Evolutionary conservation across 35 echinoderm and acorn worm genomes (phyloP), one percentile per base, ranked within the genome.

Genomic region (Holothuria glaberrima): DNA sequence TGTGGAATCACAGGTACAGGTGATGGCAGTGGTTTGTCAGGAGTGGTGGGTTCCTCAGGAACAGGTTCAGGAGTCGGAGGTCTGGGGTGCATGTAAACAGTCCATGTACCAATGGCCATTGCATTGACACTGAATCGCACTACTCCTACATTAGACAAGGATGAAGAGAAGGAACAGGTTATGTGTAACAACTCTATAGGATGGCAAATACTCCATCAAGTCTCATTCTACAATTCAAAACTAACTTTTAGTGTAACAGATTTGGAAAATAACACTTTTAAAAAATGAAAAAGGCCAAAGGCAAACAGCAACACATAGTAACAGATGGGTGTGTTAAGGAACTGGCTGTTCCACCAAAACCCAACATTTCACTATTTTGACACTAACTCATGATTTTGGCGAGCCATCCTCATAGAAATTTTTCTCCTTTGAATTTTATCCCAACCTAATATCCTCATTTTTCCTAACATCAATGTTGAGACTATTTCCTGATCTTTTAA

Each of bases 21-120:
- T 31, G 80, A 56, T 18, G 80, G 80, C 26, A 54, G 54, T 31
- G 80, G 80, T 18, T 48, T 58, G 12, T 89, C 64, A 24, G 68
- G 87, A 35, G 44, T 84, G 0, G 65, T 34, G 21, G 92, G 75
- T 30, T 54, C 66, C 48, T 89, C 85, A 16, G 61, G 60, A n/a
- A 87, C 63, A 33, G 85, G 85, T 52, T 84, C 80, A 22, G 80
- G 80, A 12, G 80, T 84, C 16, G 85, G 85, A 12, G 85, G 85
- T 21, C 65, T 52, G n/a, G 58, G 27, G 35, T 90, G 67, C 92
- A 94, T 94, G 79, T 94, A 78, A 13, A 94, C 77, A 36, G 92
- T 94, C 92, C 92, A 94, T 44, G 87, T 76, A 19, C 92, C 92
- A n/a, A 82, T 84, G 45, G 92, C 88, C 88, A 90, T 94, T 12